A percentile compares a stretch with the other conserved stretches of the same genome.
These are phyloP conservation scores for Neodiprion fabricii DNA, from an alignment of 1,140 invertebrate species.

Conservation along the genomic window DNA sequence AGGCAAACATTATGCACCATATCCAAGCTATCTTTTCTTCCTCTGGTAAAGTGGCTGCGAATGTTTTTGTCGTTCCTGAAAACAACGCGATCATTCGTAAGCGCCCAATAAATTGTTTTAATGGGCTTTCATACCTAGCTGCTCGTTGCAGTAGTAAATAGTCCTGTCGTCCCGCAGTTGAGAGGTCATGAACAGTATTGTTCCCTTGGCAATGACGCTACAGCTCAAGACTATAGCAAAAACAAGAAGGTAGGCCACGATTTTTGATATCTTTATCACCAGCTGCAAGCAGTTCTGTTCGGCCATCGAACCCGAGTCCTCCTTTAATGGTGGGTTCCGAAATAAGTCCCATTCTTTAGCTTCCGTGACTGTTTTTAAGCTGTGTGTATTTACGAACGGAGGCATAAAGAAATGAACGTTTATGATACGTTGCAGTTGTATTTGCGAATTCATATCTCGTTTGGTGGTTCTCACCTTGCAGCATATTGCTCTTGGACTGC, in stretches of 20 bases:
- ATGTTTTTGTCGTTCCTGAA: constrained; percentile 70
- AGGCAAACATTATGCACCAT: constrained; percentile 85
- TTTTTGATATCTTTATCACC: constrained; percentile 80
- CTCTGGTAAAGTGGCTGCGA: constrained; percentile 73
- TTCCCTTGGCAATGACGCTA: constrained; percentile 80
- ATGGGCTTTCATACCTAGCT: constrained; percentile 67
- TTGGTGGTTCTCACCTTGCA: constrained; percentile 66
- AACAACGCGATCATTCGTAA: neutral
- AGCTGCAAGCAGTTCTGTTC: constrained; percentile 82
- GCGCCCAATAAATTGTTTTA: neutral
- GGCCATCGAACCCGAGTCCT: constrained; percentile 83
- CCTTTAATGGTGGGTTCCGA: constrained; percentile 79
- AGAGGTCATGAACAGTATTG: constrained; percentile 85
- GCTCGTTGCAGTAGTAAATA: constrained; percentile 77
- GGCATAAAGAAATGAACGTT: too few relatives aligned
- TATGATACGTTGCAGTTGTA: too few relatives aligned
- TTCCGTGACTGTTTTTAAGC: constrained; percentile 53
- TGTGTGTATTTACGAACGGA: too few relatives aligned
- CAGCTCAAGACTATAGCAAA: constrained; percentile 79
- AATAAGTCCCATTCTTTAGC: constrained; percentile 93
- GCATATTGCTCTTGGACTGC: constrained; percentile 80
- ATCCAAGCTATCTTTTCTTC: constrained; percentile 87
- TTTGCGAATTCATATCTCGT: too few relatives aligned
- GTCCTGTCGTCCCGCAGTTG: constrained; percentile 75
- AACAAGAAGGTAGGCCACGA: constrained; percentile 79